Conservation (phyloP, 1,140 invertebrate genomes). For the Schlechtendalia chinensis region DNA sequence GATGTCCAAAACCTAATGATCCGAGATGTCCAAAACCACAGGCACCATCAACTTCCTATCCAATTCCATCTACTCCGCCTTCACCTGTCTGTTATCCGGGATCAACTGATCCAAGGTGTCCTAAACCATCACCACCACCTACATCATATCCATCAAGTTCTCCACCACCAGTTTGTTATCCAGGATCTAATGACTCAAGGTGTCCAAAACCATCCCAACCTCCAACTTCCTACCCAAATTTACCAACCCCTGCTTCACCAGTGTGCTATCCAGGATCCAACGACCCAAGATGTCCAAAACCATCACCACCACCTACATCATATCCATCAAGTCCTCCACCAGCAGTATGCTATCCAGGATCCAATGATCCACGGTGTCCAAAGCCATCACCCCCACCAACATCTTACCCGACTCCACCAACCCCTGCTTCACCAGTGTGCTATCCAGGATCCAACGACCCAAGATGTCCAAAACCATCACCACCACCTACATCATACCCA, state of each 20-base stretch:
- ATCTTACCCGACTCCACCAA: too few relatives aligned
- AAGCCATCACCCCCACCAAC: neutral
- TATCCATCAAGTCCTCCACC: too few relatives aligned
- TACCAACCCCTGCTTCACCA: neutral
- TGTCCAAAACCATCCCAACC: too few relatives aligned
- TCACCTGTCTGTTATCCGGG: constrained; percentile 51
- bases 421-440: constrained; percentile 50
- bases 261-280: constrained; percentile 52
- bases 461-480: too few relatives aligned
- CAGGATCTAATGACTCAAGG: constrained; percentile 53
- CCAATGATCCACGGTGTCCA: neutral
- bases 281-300: constrained; percentile 57
- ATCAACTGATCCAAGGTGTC: constrained; percentile 57
- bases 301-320: constrained; percentile 51
- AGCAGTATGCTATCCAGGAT: neutral
- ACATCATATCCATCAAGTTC: too few relatives aligned
- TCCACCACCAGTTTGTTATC: constrained; percentile 53
- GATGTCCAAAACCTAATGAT: constrained; percentile 53
- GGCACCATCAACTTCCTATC: constrained; percentile 49
- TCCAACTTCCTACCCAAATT: neutral
- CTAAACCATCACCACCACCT: constrained; percentile 53
- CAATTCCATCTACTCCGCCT: constrained; percentile 51
- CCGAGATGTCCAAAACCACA: constrained; percentile 56
- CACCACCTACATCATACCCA: neutral
- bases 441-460: constrained; percentile 54